Percentiles rank a stretch among this genome's conserved stretches.
phyloP scores from a whole-genome alignment of 2,797 vertebrate genomes.

The Salmo trutta region DNA sequence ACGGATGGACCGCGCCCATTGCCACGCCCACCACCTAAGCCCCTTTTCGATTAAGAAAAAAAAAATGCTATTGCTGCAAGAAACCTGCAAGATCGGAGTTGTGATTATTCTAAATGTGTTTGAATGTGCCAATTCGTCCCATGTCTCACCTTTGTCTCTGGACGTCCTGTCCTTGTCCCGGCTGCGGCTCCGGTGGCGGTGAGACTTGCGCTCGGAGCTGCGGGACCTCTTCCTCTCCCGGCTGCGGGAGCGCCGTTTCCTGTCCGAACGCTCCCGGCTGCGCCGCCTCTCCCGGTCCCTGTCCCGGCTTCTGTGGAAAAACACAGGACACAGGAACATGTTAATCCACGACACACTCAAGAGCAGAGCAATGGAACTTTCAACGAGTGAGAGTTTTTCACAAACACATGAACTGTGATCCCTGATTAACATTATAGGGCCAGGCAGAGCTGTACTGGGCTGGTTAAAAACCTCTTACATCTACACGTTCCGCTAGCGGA shows the following conservation, averaged over 20 bases:
- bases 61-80: neutral
- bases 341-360: neutral
- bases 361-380: neutral
- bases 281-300: constrained; percentile 71
- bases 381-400: neutral
- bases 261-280: constrained; percentile 91
- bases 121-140: neutral
- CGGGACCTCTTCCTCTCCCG: constrained; percentile 90
- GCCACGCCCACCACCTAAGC: too few species aligned
- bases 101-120: neutral
- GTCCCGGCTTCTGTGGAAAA: constrained; percentile 69
- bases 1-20: too few species aligned
- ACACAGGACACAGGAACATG: neutral
- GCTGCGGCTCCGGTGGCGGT: constrained; percentile 92
- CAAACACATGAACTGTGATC: neutral
- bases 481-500: too few species aligned
- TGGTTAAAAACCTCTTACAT: too few species aligned
- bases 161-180: constrained; percentile 89
- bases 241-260: constrained; percentile 93
- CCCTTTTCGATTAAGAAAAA: too few species aligned
- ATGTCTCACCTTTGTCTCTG: constrained; percentile 88
- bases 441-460: neutral
- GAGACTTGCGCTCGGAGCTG: constrained; percentile 91
- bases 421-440: neutral
- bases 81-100: neutral